These are phyloP conservation scores for Nebria brevicollis DNA, from an alignment of 2,888 invertebrate species.

Conservation along the genomic window DNA sequence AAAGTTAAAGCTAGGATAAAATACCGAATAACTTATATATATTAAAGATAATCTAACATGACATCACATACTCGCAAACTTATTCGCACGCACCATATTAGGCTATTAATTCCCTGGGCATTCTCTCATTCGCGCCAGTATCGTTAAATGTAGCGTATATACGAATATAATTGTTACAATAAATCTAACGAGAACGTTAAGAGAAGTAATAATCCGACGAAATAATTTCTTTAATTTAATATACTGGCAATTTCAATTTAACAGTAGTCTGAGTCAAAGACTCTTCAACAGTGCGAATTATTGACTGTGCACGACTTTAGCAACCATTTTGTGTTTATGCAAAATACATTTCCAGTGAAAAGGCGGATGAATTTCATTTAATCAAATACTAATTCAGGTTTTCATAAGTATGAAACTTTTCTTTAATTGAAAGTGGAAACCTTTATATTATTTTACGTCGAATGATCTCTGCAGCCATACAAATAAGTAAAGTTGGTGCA, in stretches of 20 bases:
- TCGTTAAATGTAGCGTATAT: neutral
- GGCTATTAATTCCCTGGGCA: neutral
- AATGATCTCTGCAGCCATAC: neutral
- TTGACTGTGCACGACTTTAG: too few relatives aligned
- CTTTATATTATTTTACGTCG: neutral
- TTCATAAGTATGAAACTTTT: too few relatives aligned
- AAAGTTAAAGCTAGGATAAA: too few relatives aligned
- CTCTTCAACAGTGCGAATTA: too few relatives aligned
- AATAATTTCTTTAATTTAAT: neutral
- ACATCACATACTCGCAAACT: neutral
- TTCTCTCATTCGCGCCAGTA: neutral
- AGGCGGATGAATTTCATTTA: too few relatives aligned
- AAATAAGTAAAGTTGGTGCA: neutral
- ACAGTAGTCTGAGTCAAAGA: too few relatives aligned
- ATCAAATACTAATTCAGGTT: too few relatives aligned
- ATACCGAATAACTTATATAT: too few relatives aligned
- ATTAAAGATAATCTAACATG: neutral
- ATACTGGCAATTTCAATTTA: too few relatives aligned
- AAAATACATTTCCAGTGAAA: too few relatives aligned
- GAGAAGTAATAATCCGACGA: neutral
- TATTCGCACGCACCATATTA: neutral
- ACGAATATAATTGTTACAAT: neutral
- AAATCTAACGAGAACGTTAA: neutral
- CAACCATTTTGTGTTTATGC: too few relatives aligned
- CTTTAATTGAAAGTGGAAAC: neutral